Conservation (phyloP, 2,113 vertebrate species). For the Apodemus sylvaticus region DNA sequence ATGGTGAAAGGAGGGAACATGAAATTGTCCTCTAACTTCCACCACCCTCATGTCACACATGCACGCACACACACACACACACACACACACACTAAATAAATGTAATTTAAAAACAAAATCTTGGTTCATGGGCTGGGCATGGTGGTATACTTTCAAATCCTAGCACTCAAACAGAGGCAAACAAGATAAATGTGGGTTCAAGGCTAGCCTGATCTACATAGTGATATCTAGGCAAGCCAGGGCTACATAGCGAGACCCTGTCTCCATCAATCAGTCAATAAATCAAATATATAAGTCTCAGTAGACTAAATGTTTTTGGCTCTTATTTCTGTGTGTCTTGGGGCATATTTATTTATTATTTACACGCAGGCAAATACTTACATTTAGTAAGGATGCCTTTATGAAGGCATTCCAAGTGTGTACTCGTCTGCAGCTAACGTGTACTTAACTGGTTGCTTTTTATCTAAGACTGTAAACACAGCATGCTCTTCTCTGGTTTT, state of each 20-base stretch:
- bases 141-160: neutral
- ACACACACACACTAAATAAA: neutral
- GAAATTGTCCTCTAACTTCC: neutral
- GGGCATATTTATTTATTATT: neutral
- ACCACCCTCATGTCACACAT: neutral
- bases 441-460: neutral
- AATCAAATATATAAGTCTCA: neutral
- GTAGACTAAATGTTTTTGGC: neutral
- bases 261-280: neutral
- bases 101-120: neutral
- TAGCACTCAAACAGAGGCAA: neutral
- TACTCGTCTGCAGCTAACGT: neutral
- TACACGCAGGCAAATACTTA: neutral
- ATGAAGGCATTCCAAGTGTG: neutral
- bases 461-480: neutral
- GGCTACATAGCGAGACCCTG: neutral
- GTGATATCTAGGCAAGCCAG: neutral
- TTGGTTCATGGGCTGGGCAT: neutral
- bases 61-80: neutral
- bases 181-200: neutral
- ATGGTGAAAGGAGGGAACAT: neutral
- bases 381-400: neutral
- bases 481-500: conserved; percentile 39
- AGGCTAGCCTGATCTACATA: neutral
- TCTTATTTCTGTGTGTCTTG: neutral